phyloP scores from a whole-genome alignment of 2,888 invertebrate genomes.

The Graphium colonna region DNA sequence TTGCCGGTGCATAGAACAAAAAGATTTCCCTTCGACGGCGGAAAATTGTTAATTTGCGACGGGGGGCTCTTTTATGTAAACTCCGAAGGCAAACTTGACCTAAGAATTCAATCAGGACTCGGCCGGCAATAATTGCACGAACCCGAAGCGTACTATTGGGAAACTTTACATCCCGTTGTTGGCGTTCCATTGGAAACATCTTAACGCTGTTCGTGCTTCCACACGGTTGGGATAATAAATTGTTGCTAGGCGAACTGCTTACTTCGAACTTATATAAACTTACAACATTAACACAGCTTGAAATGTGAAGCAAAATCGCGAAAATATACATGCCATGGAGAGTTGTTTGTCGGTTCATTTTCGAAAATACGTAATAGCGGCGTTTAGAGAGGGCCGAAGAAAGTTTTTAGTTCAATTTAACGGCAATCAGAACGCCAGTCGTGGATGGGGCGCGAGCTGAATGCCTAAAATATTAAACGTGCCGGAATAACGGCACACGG shows the following conservation, averaged over 20 bases:
- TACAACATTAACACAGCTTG: slow-evolving; percentile 52
- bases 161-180: slow-evolving; percentile 70
- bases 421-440: slow-evolving; percentile 79
- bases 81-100: slow-evolving; percentile 65
- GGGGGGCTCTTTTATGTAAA: slow-evolving; percentile 65
- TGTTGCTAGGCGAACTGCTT: slow-evolving; percentile 61
- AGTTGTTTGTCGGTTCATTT: slow-evolving; percentile 36
- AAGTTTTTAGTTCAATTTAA: slow-evolving; percentile 81
- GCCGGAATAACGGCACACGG: slow-evolving; percentile 55
- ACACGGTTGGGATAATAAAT: slow-evolving; percentile 62
- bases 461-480: slow-evolving; percentile 76
- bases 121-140: slow-evolving; percentile 70
- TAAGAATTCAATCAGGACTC: slow-evolving; percentile 74
- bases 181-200: slow-evolving; percentile 72
- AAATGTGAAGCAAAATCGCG: not conserved
- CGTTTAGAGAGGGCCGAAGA: slow-evolving; percentile 74
- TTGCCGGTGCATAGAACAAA: slow-evolving; percentile 43
- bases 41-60: slow-evolving; percentile 59
- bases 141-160: slow-evolving; percentile 62
- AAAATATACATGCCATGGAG: too few relatives aligned
- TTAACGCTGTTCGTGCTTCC: slow-evolving; percentile 61
- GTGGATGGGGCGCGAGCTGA: slow-evolving; percentile 75
- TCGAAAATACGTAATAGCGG: slow-evolving; percentile 65
- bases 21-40: slow-evolving; percentile 36
- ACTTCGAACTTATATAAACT: slow-evolving; percentile 68